Evolutionary conservation across 2,888 invertebrate species (phyloP).

Genomic region (Drosophila ezoana): DNA sequence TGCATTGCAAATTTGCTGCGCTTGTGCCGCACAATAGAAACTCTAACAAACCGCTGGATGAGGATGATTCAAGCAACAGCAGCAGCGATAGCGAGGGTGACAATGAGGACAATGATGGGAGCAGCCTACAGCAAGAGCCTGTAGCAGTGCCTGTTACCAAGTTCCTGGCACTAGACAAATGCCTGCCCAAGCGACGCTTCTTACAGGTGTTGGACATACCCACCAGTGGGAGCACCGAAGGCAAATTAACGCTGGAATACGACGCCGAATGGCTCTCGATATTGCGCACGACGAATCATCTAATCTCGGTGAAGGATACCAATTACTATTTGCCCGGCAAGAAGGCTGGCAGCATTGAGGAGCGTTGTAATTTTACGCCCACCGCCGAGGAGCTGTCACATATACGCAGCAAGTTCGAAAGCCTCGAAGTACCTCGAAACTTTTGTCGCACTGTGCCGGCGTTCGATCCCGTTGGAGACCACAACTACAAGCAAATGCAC

Average conservation of each 20-base stretch:
- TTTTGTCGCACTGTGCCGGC: slow-evolving; percentile 91
- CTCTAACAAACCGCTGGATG: neutral
- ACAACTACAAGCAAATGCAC: slow-evolving; percentile 82
- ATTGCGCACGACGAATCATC: slow-evolving; percentile 94
- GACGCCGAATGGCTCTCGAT: slow-evolving; percentile 98
- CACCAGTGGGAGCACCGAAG: slow-evolving; percentile 13
- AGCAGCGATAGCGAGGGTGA: slow-evolving; percentile 44
- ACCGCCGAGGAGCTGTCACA: slow-evolving; percentile 90
- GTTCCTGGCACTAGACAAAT: slow-evolving; percentile 98
- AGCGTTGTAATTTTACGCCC: slow-evolving; percentile 88
- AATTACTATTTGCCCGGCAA: slow-evolving; percentile 92
- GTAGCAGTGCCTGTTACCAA: slow-evolving; percentile 87
- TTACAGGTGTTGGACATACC: slow-evolving; percentile 91
- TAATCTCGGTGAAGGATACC: slow-evolving; percentile 90
- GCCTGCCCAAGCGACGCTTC: slow-evolving; percentile 94
- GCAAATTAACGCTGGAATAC: slow-evolving; percentile 85
- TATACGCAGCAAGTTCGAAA: slow-evolving; percentile 88
- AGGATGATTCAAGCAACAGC: slow-evolving; percentile 16
- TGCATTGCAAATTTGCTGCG: slow-evolving; percentile 98
- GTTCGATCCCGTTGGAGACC: slow-evolving; percentile 84
- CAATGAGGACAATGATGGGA: slow-evolving; percentile 17
- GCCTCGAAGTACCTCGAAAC: slow-evolving; percentile 90
- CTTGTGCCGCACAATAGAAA: slow-evolving; percentile 89
- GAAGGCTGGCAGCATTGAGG: slow-evolving; percentile 86
- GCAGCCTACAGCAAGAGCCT: neutral